phyloP scores from a whole-genome alignment of 2,888 invertebrate species.

The Tenodera sinensis region DNA sequence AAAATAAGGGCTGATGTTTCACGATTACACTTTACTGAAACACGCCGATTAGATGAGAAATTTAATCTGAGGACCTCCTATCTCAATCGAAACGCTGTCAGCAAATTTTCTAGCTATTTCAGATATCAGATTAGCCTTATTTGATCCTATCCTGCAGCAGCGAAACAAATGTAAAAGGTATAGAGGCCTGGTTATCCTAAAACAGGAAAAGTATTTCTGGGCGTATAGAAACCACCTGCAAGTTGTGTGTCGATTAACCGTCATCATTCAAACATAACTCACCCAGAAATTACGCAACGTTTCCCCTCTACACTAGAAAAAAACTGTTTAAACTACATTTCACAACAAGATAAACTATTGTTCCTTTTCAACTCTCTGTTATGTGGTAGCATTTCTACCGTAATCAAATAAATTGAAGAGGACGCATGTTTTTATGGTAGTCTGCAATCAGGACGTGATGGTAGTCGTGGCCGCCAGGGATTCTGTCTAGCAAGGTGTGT shows the following conservation, averaged over 20 bases:
- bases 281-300: not conserved
- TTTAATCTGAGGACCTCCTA: too few species aligned
- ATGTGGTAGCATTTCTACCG: slow-evolving; percentile 3
- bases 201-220: not conserved
- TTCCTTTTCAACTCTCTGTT: not conserved
- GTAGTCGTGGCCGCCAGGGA: not conserved
- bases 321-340: not conserved
- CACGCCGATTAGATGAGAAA: too few species aligned
- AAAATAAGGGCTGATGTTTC: too few species aligned
- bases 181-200: too few species aligned
- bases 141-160: too few species aligned
- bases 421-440: not conserved
- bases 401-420: not conserved
- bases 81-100: too few species aligned
- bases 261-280: not conserved
- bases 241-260: not conserved
- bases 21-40: too few species aligned
- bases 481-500: not conserved
- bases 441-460: not conserved
- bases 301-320: not conserved
- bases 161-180: not conserved
- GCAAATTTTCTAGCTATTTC: not conserved
- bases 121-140: not conserved
- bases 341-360: not conserved
- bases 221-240: not conserved